Conservation (phyloP, 2,113 vertebrate species). For the Epinephelus lanceolatus region DNA sequence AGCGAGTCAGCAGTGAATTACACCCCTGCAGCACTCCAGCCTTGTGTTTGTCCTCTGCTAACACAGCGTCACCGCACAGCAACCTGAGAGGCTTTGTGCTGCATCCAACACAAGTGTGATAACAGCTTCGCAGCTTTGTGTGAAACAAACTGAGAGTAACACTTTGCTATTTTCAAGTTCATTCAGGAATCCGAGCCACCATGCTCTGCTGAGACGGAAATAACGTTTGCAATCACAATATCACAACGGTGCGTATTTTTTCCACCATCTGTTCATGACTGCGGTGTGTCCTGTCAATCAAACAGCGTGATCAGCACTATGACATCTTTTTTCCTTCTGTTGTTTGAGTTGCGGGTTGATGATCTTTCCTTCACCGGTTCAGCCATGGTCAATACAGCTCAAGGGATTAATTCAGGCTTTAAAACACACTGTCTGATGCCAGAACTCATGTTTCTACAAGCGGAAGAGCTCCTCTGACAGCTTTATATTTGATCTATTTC, state of each 20-base stretch:
- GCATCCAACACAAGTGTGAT: slow-evolving; percentile 9
- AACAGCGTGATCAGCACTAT: not conserved
- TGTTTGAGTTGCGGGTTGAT: not conserved
- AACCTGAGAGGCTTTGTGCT: slow-evolving; percentile 13
- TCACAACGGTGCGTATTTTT: not conserved
- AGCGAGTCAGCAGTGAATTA: slow-evolving; percentile 42
- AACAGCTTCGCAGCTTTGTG: slow-evolving; percentile 39
- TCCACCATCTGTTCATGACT: not conserved
- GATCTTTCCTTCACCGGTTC: slow-evolving; percentile 27
- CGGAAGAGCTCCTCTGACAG: slow-evolving; percentile 3
- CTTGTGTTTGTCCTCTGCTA: slow-evolving; percentile 34
- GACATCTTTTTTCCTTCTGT: slow-evolving; percentile 10
- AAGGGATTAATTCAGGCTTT: slow-evolving; percentile 34
- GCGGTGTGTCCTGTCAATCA: slow-evolving; percentile 6
- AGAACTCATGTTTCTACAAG: slow-evolving; percentile 5
- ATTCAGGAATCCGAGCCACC: not conserved
- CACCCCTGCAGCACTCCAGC: slow-evolving; percentile 26
- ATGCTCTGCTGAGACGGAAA: not conserved
- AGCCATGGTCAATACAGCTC: not conserved
- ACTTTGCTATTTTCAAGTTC: not conserved
- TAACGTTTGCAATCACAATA: not conserved
- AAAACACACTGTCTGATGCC: slow-evolving; percentile 10
- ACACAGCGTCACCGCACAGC: not conserved
- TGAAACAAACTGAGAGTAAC: slow-evolving; percentile 13
- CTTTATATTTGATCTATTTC: slow-evolving; percentile 13